These are phyloP conservation scores for Pseudachorutes palmiensis DNA, from an alignment of 1,140 invertebrate genomes.

Conservation along the genomic window DNA sequence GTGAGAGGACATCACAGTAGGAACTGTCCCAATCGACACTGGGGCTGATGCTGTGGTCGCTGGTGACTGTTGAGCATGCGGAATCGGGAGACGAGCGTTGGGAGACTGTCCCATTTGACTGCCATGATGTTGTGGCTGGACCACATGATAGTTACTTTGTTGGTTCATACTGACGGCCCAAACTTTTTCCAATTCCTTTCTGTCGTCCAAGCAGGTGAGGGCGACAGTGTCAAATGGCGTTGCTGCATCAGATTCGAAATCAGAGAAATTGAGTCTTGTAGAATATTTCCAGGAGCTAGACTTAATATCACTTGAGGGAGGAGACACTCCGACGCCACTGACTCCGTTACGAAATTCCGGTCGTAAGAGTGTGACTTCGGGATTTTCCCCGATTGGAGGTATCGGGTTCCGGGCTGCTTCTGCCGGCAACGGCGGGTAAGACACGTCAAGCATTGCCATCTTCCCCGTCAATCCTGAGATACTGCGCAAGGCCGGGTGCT, in stretches of 20 bases:
- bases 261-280: constrained; percentile 22
- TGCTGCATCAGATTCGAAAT: constrained; percentile 30
- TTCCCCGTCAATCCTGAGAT: too few relatives aligned
- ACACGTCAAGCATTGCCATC: too few relatives aligned
- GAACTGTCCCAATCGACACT: background rate
- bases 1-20: background rate
- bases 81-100: background rate
- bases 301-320: background rate
- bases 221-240: constrained; percentile 34
- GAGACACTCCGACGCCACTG: background rate
- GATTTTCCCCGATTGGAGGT: constrained; percentile 2
- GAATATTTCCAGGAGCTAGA: background rate
- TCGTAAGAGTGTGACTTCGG: constrained; percentile 7
- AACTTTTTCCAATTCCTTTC: background rate
- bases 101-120: background rate
- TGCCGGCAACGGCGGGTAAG: background rate
- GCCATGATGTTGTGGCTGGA: background rate
- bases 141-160: background rate
- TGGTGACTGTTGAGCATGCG: background rate
- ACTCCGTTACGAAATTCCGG: constrained; percentile 9
- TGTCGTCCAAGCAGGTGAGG: background rate
- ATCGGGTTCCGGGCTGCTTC: background rate
- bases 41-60: background rate
- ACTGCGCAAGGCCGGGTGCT: too few relatives aligned
- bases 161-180: background rate